phyloP scores from a whole-genome alignment of 2,113 vertebrate genomes.

The Sturnus vulgaris region DNA sequence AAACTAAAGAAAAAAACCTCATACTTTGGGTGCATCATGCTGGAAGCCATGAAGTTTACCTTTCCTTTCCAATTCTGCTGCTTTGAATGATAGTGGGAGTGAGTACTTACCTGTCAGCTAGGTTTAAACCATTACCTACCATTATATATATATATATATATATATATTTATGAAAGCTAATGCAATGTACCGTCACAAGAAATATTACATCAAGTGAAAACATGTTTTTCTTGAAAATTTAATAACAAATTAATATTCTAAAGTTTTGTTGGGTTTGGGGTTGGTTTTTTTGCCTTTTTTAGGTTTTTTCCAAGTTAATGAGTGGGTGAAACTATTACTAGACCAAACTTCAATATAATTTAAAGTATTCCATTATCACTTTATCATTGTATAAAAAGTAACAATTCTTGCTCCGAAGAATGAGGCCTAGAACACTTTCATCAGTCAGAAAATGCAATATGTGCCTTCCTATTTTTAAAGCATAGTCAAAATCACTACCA shows the following conservation, averaged over 20 bases:
- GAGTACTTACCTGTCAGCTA: neutral
- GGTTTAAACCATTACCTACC: neutral
- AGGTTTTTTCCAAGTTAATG: neutral
- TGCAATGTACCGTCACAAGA: neutral
- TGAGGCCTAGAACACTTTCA: neutral
- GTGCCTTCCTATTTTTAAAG: neutral
- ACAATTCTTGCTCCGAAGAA: neutral
- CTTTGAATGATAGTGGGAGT: neutral
- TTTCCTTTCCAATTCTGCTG: neutral
- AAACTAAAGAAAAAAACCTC: neutral
- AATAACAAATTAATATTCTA: neutral
- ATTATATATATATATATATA: neutral
- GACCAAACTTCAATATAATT: neutral
- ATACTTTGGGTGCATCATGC: neutral
- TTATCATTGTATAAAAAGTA: neutral
- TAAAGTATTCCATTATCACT: neutral
- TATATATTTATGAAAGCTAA: neutral
- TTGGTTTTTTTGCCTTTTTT: neutral
- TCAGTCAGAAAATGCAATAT: neutral
- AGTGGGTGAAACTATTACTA: neutral
- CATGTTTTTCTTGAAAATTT: neutral
- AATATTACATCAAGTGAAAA: neutral
- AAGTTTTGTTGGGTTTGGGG: neutral
- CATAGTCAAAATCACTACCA: neutral
- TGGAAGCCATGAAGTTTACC: neutral